These are phyloP conservation scores for Neotoxoptera formosana DNA, from an alignment of 1,140 invertebrate genomes.

Conservation along the genomic window DNA sequence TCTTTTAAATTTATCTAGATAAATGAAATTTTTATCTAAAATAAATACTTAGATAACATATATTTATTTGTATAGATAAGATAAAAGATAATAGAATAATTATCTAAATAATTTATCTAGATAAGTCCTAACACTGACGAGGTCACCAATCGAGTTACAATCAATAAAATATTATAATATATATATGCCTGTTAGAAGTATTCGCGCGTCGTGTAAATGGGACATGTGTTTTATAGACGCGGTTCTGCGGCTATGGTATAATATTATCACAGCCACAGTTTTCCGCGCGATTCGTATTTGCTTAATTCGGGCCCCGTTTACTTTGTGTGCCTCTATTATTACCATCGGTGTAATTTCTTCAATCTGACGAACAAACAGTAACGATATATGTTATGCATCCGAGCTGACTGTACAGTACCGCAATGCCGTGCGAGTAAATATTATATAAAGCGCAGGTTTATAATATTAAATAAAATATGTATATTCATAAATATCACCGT, in stretches of 20 bases:
- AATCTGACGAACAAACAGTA: neutral
- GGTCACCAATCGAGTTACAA: neutral
- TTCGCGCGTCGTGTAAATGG: neutral
- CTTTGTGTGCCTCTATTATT: neutral
- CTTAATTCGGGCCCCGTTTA: neutral
- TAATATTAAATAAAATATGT: slow-evolving; percentile 1
- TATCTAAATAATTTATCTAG: too few species aligned
- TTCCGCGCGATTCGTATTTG: neutral
- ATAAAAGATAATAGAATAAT: too few species aligned
- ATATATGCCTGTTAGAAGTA: neutral
- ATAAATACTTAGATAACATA: too few species aligned
- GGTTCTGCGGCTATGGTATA: neutral
- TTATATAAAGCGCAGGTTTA: neutral
- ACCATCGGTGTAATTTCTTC: neutral
- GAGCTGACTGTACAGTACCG: neutral
- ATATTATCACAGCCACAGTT: neutral
- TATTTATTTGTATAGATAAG: too few species aligned
- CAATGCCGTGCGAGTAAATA: neutral
- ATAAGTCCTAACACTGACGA: too few species aligned
- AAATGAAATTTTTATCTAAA: too few species aligned
- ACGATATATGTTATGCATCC: neutral
- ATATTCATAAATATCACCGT: neutral
- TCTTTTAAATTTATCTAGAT: too few species aligned
- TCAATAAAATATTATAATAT: neutral
- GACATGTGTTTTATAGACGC: neutral